Base-by-base conservation (phyloP, 2,888 invertebrate species). In the Germaria angustata region DNA sequence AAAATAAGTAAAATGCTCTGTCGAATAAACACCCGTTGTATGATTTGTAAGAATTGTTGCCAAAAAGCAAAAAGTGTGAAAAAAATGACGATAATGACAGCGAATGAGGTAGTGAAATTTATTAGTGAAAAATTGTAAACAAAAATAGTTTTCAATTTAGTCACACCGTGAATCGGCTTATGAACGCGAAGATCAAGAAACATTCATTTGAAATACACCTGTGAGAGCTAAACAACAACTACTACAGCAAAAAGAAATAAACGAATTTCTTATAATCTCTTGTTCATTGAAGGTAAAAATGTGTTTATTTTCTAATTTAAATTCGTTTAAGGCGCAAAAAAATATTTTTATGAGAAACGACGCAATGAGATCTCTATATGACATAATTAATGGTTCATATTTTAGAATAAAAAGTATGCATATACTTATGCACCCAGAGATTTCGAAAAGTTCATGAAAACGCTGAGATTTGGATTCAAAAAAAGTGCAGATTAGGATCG, bases 111-210 rank as follows among this genome's bases (percentile, higher is more conserved):
- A 72, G 28, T 39, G 36, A 55, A 53, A 71, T 72, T 72, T 41
- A 61, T 55, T 61, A 46, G 44, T 59, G 44, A 65, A 39, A 57
- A 63, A 57, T 71, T 82, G 69, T 79, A 76, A 82, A 82, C 66
- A 79, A 79, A 82, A 65, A 82, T 82, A 71, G 46, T 71, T 82
- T 82, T 71, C 11, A 61, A 76, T 79, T 82, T 82, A 82, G 79
- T 82, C 82, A 82, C 69, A 65, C 41, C 41, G 49, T 41, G 55
- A 65, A 55, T 46, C 73, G 65, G 34, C 73, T 55, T 55, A 63
- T 65, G 36, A 71, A 65, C 9, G 46, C 39, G 63, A 34, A 51
- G 20, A 41, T 17, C 59, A 20, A 57, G 36, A 22, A 63, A 59
- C 49, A 57, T 34, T 65, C 61, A 63, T 59, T 17, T 51, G 11